These are phyloP conservation scores for Octodonta nipae DNA, from an alignment of 2,888 invertebrate species.

Conservation along the genomic window DNA sequence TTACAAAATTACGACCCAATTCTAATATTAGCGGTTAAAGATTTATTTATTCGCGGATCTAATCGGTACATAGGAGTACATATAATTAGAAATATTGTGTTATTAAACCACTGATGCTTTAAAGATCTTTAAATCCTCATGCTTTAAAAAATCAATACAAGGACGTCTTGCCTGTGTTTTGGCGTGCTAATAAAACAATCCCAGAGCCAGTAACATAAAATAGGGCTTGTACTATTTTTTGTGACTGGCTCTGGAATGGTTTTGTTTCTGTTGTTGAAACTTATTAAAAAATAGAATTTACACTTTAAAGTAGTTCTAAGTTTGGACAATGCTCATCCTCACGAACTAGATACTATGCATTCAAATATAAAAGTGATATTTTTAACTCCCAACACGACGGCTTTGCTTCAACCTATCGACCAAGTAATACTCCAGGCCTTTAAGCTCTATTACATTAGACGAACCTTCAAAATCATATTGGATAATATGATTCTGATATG, in stretches of 20 bases:
- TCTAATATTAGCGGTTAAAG: no score
- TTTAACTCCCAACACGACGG: background rate
- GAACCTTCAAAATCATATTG: no score
- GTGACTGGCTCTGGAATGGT: background rate
- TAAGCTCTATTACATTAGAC: no score
- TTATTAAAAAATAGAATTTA: background rate
- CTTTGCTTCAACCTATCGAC: background rate
- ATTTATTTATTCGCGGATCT: no score
- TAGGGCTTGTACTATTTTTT: background rate
- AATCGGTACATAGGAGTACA: no score
- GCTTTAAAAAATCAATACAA: background rate
- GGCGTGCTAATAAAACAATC: background rate
- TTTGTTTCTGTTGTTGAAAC: background rate
- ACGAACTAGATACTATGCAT: background rate
- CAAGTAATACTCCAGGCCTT: background rate
- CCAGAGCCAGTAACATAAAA: background rate
- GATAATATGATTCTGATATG: no score
- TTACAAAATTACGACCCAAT: no score
- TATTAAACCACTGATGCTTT: no score
- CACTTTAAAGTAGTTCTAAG: background rate
- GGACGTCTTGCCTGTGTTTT: background rate
- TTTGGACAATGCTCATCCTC: background rate
- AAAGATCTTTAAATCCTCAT: no score
- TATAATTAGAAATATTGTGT: no score
- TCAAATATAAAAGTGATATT: no score